Base-by-base conservation (phyloP, 2,797 vertebrate species). In the Macroramphosus scolopax region DNA sequence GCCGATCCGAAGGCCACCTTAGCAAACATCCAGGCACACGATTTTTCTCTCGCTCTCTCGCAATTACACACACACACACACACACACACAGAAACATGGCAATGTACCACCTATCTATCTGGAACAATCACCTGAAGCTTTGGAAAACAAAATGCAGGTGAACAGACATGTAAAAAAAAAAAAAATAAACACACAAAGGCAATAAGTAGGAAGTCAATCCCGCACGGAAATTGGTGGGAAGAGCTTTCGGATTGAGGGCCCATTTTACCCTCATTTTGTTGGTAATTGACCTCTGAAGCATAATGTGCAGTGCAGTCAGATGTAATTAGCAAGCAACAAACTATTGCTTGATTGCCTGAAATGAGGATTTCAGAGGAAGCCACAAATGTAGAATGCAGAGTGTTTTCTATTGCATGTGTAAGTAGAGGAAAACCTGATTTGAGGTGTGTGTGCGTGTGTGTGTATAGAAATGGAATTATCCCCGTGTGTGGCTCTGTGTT, bases 281-380 rank as follows among this genome's bases (percentile, higher is more conserved):
- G 81, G 92, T 95, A 95, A 98, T 94, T 98, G 93, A 98, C 93
- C 94, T 94, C 92, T 91, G 92, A 90, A 92, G 89, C 78, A 87
- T 91, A 94, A 94, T 86, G 92, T 91, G 93, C 88, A 88, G 92
- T 94, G 93, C 94, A 92, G 95, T 93, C 93, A 91, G 82, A 86
- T 80, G 91, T 92, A 95, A 95, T 97, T 96, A 97, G 89, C 82
- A 84, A 88, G 86, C 89, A 88, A 89, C 86, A 92, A 97, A 95
- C 90, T 92, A 92, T 93, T 87, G 88, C 82, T 90, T 94, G 94
- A 97, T 97, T 97, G 94, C 90, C 81, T 85, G 84, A 93, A 95
- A 94, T 94, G 90, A 95, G 92, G 92, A 91, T 91, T 92, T 93
- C 89, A 92, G 90, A 92, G 90, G 88, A 92, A 92, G 90, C 84